Percentiles rank a stretch among this genome's conserved stretches.
These are phyloP conservation scores for Smittia aterrima DNA, from an alignment of 2,888 invertebrate species.

Conservation along the genomic window DNA sequence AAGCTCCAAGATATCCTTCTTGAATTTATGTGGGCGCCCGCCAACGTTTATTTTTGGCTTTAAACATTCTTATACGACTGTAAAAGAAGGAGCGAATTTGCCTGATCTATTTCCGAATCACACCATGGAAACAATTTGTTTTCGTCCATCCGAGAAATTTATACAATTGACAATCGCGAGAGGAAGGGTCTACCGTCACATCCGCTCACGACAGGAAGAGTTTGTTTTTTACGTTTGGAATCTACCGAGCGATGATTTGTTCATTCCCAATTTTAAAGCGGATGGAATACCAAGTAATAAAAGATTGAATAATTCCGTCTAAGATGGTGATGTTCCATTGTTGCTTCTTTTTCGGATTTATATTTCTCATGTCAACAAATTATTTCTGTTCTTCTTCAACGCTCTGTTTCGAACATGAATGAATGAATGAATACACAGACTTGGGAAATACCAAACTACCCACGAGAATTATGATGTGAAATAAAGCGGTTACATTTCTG, in stretches of 20 bases:
- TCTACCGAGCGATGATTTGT: not conserved
- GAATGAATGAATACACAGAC: slow-evolving; percentile 6
- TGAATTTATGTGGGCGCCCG: not conserved
- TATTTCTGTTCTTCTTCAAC: not conserved
- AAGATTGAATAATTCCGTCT: slow-evolving; percentile 31
- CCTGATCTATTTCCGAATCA: no score
- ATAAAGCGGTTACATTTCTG: slow-evolving; percentile 4
- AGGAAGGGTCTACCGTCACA: not conserved
- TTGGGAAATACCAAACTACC: slow-evolving; percentile 35
- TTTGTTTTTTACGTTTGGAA: slow-evolving; percentile 1
- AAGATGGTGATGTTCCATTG: slow-evolving; percentile 23
- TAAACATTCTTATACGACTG: no score
- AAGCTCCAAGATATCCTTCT: not conserved
- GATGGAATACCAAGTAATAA: slow-evolving; percentile 17
- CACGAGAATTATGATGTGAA: slow-evolving; percentile 19
- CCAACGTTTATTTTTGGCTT: not conserved
- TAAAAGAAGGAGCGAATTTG: no score
- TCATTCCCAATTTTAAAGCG: slow-evolving; percentile 25
- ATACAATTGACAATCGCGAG: not conserved
- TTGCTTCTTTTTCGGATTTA: slow-evolving; percentile 13
- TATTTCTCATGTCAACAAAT: slow-evolving; percentile 33
- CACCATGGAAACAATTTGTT: no score
- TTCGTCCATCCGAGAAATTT: not conserved
- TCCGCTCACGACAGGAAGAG: not conserved
- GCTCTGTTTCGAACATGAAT: not conserved